These are phyloP conservation scores for Iguana delicatissima DNA, from an alignment of 2,797 vertebrate species.

Conservation along the genomic window DNA sequence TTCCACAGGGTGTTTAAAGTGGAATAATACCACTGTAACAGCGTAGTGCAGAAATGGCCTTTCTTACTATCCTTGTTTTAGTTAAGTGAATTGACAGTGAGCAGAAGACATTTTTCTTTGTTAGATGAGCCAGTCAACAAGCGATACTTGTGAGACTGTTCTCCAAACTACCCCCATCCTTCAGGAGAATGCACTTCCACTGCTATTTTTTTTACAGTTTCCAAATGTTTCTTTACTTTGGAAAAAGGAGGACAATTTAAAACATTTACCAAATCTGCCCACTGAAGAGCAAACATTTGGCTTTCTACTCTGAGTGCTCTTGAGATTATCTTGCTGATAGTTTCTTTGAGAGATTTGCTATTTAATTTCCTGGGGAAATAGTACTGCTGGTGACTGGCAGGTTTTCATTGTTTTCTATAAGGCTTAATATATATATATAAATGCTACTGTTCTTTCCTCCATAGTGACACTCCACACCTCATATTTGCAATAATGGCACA, in stretches of 20 bases:
- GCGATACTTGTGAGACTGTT: not conserved
- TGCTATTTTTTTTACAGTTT: constrained; percentile 24
- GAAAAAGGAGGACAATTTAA: constrained; percentile 30
- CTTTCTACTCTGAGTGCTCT: constrained; percentile 13
- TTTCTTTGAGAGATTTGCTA: not conserved
- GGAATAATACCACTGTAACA: too few relatives aligned
- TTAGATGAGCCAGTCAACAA: not conserved
- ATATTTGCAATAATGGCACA: not conserved
- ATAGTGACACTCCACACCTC: not conserved
- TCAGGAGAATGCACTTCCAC: constrained; percentile 14
- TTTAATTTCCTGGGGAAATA: constrained; percentile 10
- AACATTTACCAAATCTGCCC: constrained; percentile 27
- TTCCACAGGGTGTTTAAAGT: too few relatives aligned
- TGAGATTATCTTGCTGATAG: not conserved
- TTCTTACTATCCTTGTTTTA: not conserved
- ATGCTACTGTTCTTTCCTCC: not conserved
- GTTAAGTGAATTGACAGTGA: not conserved
- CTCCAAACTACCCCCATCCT: not conserved
- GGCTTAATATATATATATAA: not conserved
- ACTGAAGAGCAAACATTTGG: constrained; percentile 27
- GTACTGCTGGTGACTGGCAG: constrained; percentile 14
- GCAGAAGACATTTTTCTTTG: not conserved
- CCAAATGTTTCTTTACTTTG: constrained; percentile 28
- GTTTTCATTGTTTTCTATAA: not conserved
- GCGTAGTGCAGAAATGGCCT: too few relatives aligned